Percentiles rank a stretch among this genome's conserved stretches.
Conservation (phyloP, 2,888 invertebrate species). For the Mimachlamys varia region DNA sequence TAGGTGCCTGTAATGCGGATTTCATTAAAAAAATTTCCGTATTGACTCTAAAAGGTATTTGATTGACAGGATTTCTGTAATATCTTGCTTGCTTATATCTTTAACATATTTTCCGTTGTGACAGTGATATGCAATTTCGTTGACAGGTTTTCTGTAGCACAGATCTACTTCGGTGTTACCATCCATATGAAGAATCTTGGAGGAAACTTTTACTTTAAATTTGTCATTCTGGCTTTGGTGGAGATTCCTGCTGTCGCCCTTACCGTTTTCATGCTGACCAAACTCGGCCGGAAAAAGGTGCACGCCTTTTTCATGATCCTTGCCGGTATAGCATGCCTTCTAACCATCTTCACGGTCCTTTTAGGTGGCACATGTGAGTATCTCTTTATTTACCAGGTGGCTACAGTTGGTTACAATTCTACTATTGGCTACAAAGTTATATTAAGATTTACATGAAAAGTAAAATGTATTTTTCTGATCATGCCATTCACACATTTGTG, state of each 20-base stretch:
- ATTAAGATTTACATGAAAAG: too few relatives aligned
- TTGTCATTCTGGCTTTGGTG: not conserved
- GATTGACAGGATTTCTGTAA: too few relatives aligned
- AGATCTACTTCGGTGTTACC: constrained; percentile 2
- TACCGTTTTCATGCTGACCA: not conserved
- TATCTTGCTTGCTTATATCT: too few relatives aligned
- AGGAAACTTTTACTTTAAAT: constrained; percentile 15
- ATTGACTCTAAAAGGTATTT: too few relatives aligned
- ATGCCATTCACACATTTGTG: too few relatives aligned
- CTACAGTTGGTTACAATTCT: too few relatives aligned
- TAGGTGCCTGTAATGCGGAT: too few relatives aligned
- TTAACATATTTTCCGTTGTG: too few relatives aligned
- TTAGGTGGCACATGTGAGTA: not conserved
- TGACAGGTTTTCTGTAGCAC: not conserved
- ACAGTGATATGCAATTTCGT: not conserved
- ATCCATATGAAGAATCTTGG: constrained; percentile 24
- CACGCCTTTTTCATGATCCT: constrained; percentile 7
- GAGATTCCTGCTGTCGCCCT: not conserved
- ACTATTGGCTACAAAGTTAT: too few relatives aligned
- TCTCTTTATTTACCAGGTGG: not conserved
- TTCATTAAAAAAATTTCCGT: too few relatives aligned
- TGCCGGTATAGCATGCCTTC: not conserved
- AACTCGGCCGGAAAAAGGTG: not conserved
- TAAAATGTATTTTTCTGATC: too few relatives aligned
- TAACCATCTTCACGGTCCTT: not conserved